Conservation (phyloP, 1,140 invertebrate genomes). For the Caenorhabditis brenneri region DNA sequence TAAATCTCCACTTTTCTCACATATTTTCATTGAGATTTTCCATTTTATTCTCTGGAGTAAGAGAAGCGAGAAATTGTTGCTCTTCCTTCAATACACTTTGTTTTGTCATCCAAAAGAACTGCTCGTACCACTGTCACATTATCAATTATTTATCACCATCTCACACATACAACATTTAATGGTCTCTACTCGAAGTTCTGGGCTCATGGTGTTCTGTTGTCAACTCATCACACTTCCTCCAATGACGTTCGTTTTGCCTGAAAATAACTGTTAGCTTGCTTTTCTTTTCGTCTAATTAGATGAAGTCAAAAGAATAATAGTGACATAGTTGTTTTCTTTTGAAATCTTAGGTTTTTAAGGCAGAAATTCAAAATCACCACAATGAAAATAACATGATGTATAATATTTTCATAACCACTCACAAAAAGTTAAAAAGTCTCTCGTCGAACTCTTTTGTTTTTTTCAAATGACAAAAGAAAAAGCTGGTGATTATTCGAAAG, state of each 20-base stretch:
- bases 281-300: neutral
- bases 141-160: conserved; percentile 35
- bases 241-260: neutral
- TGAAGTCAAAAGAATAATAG: no score
- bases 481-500: no score
- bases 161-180: neutral
- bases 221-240: neutral
- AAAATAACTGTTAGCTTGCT: neutral
- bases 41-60: neutral
- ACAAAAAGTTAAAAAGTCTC: no score
- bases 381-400: no score
- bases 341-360: no score
- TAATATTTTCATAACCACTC: no score
- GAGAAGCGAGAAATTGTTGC: neutral
- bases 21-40: no score
- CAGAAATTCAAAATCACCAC: no score
- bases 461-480: no score
- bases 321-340: no score
- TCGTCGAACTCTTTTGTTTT: no score
- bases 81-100: neutral
- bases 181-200: neutral
- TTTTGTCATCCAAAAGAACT: neutral
- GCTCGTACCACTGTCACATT: conserved; percentile 34
- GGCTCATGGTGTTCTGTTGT: neutral
- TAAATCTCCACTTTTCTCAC: neutral